Conservation (phyloP, 37 sponge, comb jelly and placozoan species). For the Lycopodina hypogea region DNA sequence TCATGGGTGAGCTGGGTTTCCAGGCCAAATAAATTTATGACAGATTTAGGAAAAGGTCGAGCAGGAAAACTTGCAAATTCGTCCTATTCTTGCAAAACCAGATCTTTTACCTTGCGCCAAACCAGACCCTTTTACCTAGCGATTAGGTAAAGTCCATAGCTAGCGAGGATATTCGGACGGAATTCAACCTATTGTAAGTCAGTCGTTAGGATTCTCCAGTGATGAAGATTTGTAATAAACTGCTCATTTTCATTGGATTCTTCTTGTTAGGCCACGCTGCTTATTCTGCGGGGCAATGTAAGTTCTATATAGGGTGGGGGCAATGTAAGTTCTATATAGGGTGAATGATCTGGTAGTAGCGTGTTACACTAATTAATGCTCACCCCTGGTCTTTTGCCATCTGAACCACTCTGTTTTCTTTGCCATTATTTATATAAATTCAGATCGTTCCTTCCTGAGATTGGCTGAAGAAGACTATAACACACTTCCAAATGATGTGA, state of each 20-base stretch:
- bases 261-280: conserved; percentile 56
- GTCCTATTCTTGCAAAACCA: neutral
- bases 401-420: neutral
- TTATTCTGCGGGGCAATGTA: conserved; percentile 67
- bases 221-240: conserved; percentile 3
- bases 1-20: no score
- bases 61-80: no score
- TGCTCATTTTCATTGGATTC: conserved; percentile 29
- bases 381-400: neutral
- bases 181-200: no score
- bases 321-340: no score
- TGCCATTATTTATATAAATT: neutral
- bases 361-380: conserved; percentile 3
- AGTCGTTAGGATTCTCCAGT: no score
- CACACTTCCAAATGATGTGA: conserved; percentile 65
- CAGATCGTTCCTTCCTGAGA: conserved; percentile 65
- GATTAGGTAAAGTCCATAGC: no score
- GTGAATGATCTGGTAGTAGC: no score
- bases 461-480: conserved; percentile 64
- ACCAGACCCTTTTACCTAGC: no score
- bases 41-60: no score
- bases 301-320: conserved; percentile 12
- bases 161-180: no score
- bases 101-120: neutral
- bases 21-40: no score